A percentile compares a stretch with the other conserved stretches of the same genome.
phyloP scores from a whole-genome alignment of 2,113 vertebrate genomes.

The Pardalotus punctatus region DNA sequence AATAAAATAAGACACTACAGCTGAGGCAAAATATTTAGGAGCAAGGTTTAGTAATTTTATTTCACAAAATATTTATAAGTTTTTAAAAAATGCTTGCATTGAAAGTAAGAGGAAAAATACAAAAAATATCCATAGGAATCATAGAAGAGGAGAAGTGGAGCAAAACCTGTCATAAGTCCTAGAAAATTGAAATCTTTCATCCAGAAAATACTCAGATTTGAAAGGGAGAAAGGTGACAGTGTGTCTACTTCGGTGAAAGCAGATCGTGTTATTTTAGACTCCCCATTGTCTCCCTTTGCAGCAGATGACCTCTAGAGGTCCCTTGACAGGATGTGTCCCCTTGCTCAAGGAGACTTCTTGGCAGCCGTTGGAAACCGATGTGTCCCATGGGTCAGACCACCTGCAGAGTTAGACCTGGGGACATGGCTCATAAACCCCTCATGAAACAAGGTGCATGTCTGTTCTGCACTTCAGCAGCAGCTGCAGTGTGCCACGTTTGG shows the following conservation, averaged over 20 bases:
- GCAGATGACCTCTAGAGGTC: not conserved
- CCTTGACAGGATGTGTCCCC: not conserved
- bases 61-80: not conserved
- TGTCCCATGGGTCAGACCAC: not conserved
- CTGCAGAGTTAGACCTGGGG: not conserved
- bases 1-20: not conserved
- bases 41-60: not conserved
- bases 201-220: not conserved
- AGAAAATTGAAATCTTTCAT: not conserved
- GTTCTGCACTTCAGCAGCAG: not conserved
- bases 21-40: not conserved
- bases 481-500: not conserved
- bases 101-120: not conserved
- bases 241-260: not conserved
- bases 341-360: not conserved
- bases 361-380: not conserved
- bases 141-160: not conserved
- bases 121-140: not conserved
- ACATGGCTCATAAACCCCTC: not conserved
- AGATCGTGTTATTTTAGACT: not conserved
- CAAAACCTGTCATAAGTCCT: not conserved
- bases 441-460: not conserved
- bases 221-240: not conserved
- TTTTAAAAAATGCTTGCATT: not conserved
- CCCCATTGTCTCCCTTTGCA: not conserved